Evolutionary conservation across 2,113 vertebrate species (phyloP).

Genomic region (Casuarius casuarius): DNA sequence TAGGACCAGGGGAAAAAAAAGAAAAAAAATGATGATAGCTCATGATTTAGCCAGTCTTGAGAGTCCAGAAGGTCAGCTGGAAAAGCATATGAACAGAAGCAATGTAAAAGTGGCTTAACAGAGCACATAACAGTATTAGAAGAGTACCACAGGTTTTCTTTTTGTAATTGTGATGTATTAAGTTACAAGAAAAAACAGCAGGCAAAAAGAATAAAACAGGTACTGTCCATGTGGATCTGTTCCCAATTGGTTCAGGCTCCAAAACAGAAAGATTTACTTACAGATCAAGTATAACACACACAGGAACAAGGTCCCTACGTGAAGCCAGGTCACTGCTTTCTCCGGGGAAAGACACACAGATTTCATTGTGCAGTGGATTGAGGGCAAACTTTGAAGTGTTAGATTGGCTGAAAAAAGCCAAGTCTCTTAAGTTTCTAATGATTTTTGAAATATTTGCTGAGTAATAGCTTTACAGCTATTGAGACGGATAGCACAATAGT

Average conservation of each 20-base stretch:
- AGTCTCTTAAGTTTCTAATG: neutral
- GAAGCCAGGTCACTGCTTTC: too few species aligned
- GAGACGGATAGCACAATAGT: neutral
- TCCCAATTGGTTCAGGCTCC: neutral
- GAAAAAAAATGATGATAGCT: neutral
- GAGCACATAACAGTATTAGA: neutral
- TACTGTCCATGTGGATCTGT: neutral
- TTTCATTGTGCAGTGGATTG: too few species aligned
- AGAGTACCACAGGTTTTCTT: too few species aligned
- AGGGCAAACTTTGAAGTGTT: too few species aligned
- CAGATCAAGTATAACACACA: neutral
- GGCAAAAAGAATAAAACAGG: neutral
- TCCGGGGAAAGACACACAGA: too few species aligned
- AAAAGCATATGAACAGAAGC: neutral
- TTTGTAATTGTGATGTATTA: too few species aligned
- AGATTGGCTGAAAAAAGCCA: neutral
- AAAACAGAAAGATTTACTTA: neutral
- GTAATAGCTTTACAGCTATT: neutral
- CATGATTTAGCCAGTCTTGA: neutral
- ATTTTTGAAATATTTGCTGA: neutral
- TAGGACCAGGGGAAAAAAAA: neutral
- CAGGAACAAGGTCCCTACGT: neutral
- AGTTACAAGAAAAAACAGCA: neutral
- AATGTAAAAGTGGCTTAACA: neutral
- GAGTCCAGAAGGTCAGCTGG: neutral